A percentile compares a stretch with the other conserved stretches of the same genome.
Conservation (phyloP, 2,888 invertebrate genomes). For the Podabrus alpinus region DNA sequence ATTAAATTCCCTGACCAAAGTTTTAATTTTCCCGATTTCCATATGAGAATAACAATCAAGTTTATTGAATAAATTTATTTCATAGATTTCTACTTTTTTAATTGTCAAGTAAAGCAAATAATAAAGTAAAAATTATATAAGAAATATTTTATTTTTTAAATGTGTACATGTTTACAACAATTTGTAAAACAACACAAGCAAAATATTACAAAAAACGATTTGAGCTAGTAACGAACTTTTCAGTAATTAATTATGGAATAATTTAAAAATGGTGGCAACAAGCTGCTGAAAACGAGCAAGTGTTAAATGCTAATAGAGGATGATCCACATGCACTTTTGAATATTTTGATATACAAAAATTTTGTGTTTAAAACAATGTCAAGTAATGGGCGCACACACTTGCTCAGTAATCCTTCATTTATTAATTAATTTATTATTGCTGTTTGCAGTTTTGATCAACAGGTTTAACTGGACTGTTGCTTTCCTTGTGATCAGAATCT, state of each 20-base stretch:
- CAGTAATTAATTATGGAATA: conserved; percentile 3
- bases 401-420: not conserved
- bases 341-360: not conserved
- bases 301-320: not conserved
- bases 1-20: too few species aligned
- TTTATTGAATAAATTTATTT: too few species aligned
- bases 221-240: conserved; percentile 14
- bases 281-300: conserved; percentile 2
- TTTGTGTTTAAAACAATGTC: not conserved
- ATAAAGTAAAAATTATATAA: not conserved
- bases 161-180: conserved; percentile 15
- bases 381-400: not conserved
- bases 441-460: conserved; percentile 51
- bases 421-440: conserved; percentile 41
- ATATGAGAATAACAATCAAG: too few species aligned
- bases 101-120: too few species aligned
- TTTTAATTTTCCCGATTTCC: too few species aligned
- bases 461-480: conserved; percentile 30
- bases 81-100: too few species aligned
- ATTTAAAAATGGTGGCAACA: not conserved
- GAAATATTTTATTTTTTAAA: conserved; percentile 13
- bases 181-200: conserved; percentile 18
- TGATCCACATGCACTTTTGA: not conserved
- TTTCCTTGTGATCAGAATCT: conserved; percentile 48
- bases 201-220: conserved; percentile 13